Conservation (phyloP, 2,113 vertebrate genomes). For the Eclectus roratus region DNA sequence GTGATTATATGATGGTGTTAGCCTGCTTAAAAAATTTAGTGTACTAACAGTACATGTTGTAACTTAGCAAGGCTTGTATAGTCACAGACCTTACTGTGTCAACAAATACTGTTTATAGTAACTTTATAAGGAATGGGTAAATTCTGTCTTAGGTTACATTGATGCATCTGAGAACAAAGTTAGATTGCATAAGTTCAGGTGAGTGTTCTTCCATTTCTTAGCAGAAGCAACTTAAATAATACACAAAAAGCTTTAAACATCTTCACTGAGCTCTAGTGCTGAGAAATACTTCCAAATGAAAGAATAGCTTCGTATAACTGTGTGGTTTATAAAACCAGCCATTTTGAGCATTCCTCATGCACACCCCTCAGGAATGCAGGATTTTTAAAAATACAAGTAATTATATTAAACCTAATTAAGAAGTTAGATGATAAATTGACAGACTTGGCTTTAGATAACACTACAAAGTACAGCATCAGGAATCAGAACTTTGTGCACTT, state of each 20-base stretch:
- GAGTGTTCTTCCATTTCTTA: not conserved
- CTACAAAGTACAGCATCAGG: not conserved
- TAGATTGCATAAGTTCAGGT: not conserved
- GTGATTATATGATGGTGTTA: not conserved
- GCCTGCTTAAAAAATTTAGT: not conserved
- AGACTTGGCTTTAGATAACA: not conserved
- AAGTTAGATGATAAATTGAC: not conserved
- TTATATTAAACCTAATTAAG: not conserved
- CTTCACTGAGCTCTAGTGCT: not conserved
- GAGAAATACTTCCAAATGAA: not conserved
- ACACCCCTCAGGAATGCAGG: not conserved
- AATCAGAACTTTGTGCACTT: not conserved
- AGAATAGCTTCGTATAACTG: not conserved
- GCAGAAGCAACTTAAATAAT: not conserved
- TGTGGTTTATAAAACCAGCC: not conserved
- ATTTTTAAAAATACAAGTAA: not conserved
- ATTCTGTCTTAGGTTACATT: not conserved
- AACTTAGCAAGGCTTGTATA: not conserved
- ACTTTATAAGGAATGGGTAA: not conserved
- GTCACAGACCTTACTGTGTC: slow-evolving; percentile 24
- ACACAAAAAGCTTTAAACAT: not conserved
- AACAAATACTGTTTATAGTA: slow-evolving; percentile 35
- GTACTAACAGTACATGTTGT: not conserved
- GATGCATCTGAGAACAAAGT: not conserved
- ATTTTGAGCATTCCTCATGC: not conserved